Conservation (phyloP, 2,888 invertebrate species). For the Dryomyza anilis region DNA sequence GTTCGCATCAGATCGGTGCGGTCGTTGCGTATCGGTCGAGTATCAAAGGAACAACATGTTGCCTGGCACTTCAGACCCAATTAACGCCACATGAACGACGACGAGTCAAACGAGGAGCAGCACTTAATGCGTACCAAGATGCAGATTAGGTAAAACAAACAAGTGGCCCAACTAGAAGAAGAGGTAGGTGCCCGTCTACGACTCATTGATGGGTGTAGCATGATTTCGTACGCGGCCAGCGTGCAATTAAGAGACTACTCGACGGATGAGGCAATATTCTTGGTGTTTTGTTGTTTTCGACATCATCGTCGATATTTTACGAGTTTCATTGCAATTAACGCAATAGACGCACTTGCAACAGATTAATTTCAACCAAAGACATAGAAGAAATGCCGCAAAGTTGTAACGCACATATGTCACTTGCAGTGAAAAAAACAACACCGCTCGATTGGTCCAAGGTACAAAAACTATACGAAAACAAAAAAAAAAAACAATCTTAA, state of each 20-base stretch:
- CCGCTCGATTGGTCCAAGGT: too few species aligned
- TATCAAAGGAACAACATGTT: slow-evolving; percentile 13
- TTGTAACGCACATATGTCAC: neutral
- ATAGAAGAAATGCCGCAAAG: neutral
- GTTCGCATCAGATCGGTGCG: too few species aligned
- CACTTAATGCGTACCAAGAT: slow-evolving; percentile 2
- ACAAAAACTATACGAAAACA: too few species aligned
- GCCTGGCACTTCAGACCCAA: slow-evolving; percentile 15
- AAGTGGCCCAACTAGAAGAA: neutral
- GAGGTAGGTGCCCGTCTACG: neutral
- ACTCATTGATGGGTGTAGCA: slow-evolving; percentile 14
- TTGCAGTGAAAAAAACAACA: neutral
- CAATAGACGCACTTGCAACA: neutral
- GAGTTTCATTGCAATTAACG: neutral
- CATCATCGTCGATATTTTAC: neutral
- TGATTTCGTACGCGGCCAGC: neutral
- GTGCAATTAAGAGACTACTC: slow-evolving; percentile 12
- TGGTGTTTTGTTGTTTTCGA: neutral
- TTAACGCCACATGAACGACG: slow-evolving; percentile 8
- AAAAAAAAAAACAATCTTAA: too few species aligned
- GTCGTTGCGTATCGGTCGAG: slow-evolving; percentile 12
- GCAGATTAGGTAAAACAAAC: slow-evolving; percentile 5
- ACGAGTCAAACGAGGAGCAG: too few species aligned
- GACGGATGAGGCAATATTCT: neutral
- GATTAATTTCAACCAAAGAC: slow-evolving; percentile 9